Evolutionary conservation across 2,113 vertebrate genomes (phyloP), one percentile per base, ranked within the genome.

Genomic region (Paraplagusia blochii): DNA sequence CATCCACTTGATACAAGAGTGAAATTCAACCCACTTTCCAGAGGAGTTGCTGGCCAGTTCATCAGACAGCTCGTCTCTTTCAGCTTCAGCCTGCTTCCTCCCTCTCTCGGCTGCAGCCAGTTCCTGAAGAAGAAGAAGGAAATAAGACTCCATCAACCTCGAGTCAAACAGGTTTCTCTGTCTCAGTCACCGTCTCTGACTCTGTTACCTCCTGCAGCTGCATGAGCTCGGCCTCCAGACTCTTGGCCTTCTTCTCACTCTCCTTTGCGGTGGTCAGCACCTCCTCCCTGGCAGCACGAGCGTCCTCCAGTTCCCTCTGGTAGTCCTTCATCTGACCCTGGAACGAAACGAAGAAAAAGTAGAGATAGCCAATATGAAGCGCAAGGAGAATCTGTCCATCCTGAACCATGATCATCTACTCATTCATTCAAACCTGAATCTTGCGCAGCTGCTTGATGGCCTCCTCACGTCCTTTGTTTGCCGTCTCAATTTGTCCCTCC

Each of bases 291-390:
- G 95, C 90, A 34, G 91, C 86, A 0, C 88, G 90, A 42, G 95
- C 90, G 1, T 98, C 96, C 8, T 98, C 95, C 60, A 97, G 84
- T 80, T 98, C 96, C 72, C 95, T 90, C 68, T 98, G 95, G 85
- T 91, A 93, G 86, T 98, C 95, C 74, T 98, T 98, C 91, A 93
- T 93, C 86, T 98, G 96, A 58, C 85, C 92, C 96, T 98, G 19
- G n/a, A 35, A 57, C 3, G 53, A 58, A 33, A 39, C 55, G 12
- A 46, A 63, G 60, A 16, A 9, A 17, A 17, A 16, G 33, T 16
- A 40, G 10, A 36, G 36, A 22, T 17, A 40, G 17, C 15, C 7
- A 11, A 38, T 18, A 36, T 33, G 11, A 14, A 29, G 22, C 6
- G 6, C 22, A 6, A 29, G 22, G 22, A 29, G 22, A 29, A 4